phyloP scores from a whole-genome alignment of 1,140 invertebrate genomes.

The Homarus americanus region DNA sequence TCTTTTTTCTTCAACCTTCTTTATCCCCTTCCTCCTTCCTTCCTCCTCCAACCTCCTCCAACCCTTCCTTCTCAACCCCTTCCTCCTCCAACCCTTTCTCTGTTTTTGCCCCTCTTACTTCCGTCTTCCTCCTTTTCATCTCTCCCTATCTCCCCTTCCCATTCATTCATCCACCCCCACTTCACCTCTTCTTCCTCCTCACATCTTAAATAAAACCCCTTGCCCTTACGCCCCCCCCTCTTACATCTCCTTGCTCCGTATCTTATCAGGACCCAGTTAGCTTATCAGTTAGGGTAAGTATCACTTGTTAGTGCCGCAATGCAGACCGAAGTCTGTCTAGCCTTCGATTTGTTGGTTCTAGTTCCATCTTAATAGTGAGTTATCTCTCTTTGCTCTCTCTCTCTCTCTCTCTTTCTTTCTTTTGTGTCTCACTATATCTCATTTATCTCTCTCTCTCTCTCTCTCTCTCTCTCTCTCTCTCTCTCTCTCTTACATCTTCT shows the following conservation, averaged over 20 bases:
- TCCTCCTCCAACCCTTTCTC: neutral
- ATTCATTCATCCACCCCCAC: neutral
- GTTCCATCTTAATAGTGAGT: no score
- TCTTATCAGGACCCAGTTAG: slow-evolving; percentile 25
- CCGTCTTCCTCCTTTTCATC: slow-evolving; percentile 1
- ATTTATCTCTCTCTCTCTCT: neutral
- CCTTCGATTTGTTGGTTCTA: neutral
- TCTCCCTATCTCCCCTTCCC: slow-evolving; percentile 34
- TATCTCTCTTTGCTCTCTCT: slow-evolving; percentile 3
- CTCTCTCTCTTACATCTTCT: neutral
- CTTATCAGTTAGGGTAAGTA: slow-evolving; percentile 17
- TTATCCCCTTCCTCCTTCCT: neutral
- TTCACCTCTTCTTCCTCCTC: slow-evolving; percentile 10
- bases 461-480: slow-evolving; percentile 51
- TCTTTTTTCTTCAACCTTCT: neutral
- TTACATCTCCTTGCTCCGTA: no score
- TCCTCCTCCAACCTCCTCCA: neutral
- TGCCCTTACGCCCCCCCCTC: neutral
- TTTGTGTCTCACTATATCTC: neutral
- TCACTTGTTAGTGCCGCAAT: slow-evolving; percentile 24
- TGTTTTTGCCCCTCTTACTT: neutral
- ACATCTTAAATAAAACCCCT: no score
- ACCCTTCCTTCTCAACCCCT: no score
- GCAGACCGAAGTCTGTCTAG: slow-evolving; percentile 18
- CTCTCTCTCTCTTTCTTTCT: slow-evolving; percentile 17